Evolutionary conservation across 2,113 vertebrate species (phyloP), one percentile per base, ranked within the genome.

Genomic region (Hemiprocne comata): DNA sequence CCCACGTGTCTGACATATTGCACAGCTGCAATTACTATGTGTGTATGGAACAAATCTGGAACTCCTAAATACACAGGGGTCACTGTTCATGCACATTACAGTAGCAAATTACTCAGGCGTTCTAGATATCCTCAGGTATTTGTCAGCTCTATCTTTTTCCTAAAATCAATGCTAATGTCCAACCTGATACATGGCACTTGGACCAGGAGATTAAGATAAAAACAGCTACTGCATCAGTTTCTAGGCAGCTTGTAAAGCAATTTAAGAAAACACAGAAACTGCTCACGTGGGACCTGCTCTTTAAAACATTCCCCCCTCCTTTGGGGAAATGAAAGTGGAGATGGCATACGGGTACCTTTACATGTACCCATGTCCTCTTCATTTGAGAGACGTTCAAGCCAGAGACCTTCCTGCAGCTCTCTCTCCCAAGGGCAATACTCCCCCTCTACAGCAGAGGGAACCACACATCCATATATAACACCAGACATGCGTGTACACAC

Each of bases 351-450:
- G 96, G 98, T 99, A 99, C 99, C 99, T 99, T 99, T 98, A 83
- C 97, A 96, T 97, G 98, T 98, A 99, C 99, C 98, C 96, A 97
- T 97, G 97, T 99, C 98, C 97, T 99, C 99, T 99, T 99, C 98
- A 50, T 98, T 95, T 97, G 98, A 98, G 51, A 99, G 98, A 96
- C 66, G 98, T 92, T 98, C 98, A 95, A 99, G 98, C 99, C 98
- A 99, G 88, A 98, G 98, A 97, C 98, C 98, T 97, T 99, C 98
- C 97, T 98, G 98, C 94, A 99, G 98, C 96, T 99, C 99, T 97
- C 91, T 99, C 95, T 99, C 98, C 99, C 98, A 98, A 87, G 99
- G 99, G 96, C 98, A 99, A 98, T 99, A 99, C 98, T 99, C 99
- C 66, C 99, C 99, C 98, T 99, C 99, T 99, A 98, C 97, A 98